Conservation (phyloP, 1,140 invertebrate species). For the Drosophila dunni region DNA sequence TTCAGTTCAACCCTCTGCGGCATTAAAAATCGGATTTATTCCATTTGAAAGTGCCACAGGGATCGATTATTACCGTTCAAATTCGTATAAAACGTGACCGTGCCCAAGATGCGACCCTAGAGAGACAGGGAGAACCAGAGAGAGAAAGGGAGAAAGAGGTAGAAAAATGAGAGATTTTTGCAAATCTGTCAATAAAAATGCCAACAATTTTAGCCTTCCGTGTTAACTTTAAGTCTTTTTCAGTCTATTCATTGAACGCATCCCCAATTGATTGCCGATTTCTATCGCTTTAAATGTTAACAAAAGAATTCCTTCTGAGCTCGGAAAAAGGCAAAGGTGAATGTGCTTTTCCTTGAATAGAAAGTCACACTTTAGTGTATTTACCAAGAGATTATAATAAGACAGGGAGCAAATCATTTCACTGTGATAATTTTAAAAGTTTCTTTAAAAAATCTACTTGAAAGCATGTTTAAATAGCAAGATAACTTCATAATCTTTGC, state of each 20-base stretch:
- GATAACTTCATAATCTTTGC: no score
- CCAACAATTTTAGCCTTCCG: conserved; percentile 19
- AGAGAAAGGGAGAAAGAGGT: neutral
- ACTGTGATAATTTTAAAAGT: no score
- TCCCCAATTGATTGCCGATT: conserved; percentile 20
- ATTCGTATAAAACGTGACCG: conserved; percentile 80
- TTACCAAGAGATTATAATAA: neutral
- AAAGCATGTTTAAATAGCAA: no score
- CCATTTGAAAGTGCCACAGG: conserved; percentile 67
- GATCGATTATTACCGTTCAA: conserved; percentile 85
- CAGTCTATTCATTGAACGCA: conserved; percentile 19
- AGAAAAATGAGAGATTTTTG: conserved; percentile 42
- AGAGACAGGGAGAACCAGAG: neutral
- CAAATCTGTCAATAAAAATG: conserved; percentile 57
- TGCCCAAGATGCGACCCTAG: conserved; percentile 20
- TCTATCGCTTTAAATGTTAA: conserved; percentile 2
- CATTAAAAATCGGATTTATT: conserved; percentile 65
- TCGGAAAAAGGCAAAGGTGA: conserved; percentile 10
- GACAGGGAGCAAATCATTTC: no score
- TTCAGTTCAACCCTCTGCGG: conserved; percentile 19
- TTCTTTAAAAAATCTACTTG: no score
- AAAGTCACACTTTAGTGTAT: neutral
- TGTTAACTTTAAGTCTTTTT: conserved; percentile 39
- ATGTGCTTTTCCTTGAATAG: conserved; percentile 7
- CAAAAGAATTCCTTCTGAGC: conserved; percentile 8